Conservation (phyloP, 2,888 invertebrate genomes). For the Himalopsyche anomala region DNA sequence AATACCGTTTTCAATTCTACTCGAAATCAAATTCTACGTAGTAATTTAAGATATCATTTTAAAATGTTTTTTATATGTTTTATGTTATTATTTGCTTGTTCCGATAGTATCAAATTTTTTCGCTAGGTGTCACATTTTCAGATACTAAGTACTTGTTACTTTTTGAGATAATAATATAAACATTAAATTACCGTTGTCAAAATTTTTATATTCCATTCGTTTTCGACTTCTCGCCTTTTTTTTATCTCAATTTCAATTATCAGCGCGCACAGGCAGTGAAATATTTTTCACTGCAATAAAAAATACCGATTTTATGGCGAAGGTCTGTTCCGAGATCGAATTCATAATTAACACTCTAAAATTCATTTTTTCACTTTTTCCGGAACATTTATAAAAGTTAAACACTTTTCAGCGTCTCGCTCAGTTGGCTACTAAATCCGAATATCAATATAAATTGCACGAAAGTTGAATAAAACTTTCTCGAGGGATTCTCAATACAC, state of each 20-base stretch:
- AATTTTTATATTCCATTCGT: too few species aligned
- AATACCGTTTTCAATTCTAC: too few species aligned
- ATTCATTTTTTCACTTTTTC: constrained; percentile 32
- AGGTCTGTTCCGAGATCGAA: constrained; percentile 38
- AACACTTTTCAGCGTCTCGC: constrained; percentile 15
- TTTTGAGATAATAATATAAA: too few species aligned
- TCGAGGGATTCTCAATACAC: constrained; percentile 11
- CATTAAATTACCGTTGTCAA: too few species aligned
- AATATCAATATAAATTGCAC: constrained; percentile 39
- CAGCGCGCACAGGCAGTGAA: background rate
- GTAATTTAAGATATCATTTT: background rate
- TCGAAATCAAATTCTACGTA: background rate
- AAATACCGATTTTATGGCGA: constrained; percentile 17
- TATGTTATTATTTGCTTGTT: background rate
- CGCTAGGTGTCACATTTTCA: too few species aligned
- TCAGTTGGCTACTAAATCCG: constrained; percentile 31
- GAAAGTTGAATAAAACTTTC: constrained; percentile 40
- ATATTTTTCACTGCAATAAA: constrained; percentile 28
- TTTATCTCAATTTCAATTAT: constrained; percentile 31
- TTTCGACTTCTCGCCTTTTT: background rate
- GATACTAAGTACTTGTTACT: too few species aligned
- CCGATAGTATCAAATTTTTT: too few species aligned
- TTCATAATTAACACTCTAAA: constrained; percentile 37
- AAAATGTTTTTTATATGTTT: too few species aligned
- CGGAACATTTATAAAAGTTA: constrained; percentile 40